These are phyloP conservation scores for Drosophila picticornis DNA, from an alignment of 2,888 invertebrate species.

Conservation along the genomic window DNA sequence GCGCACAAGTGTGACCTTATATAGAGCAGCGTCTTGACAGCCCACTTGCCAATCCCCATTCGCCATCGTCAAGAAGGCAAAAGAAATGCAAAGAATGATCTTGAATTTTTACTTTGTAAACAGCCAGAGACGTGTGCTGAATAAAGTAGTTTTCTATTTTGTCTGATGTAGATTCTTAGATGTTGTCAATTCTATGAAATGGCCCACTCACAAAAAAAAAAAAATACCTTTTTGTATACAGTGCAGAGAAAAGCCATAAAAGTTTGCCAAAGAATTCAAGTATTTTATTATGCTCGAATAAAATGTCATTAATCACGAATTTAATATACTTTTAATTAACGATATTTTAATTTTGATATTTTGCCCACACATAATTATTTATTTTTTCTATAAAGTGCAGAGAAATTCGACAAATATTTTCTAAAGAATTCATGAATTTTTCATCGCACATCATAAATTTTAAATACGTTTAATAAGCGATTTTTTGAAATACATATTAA, in stretches of 20 bases:
- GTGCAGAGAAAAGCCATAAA: background rate
- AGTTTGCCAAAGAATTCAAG: background rate
- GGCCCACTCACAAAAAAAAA: constrained; percentile 19
- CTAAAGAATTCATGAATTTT: background rate
- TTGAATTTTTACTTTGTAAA: constrained; percentile 35
- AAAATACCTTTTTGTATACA: background rate
- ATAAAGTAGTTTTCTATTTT: constrained; percentile 20
- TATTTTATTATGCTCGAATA: background rate
- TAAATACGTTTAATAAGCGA: background rate
- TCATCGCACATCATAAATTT: background rate
- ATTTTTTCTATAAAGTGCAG: background rate
- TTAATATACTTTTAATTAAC: background rate
- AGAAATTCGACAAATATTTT: background rate
- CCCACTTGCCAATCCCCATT: constrained; percentile 59
- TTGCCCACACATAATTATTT: background rate
- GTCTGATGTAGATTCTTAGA: constrained; percentile 14
- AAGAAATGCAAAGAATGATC: constrained; percentile 52
- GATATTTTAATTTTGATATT: background rate
- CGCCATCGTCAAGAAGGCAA: constrained; percentile 26
- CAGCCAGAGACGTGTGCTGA: constrained; percentile 31
- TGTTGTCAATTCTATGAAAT: constrained; percentile 6
- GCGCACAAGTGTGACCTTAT: constrained; percentile 72
- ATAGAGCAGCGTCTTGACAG: constrained; percentile 67
- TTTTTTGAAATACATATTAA: background rate
- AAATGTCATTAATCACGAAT: background rate